Evolutionary conservation across 1,140 invertebrate genomes (phyloP), one percentile per base, ranked within the genome.

Genomic region (Olivierus martensii): DNA sequence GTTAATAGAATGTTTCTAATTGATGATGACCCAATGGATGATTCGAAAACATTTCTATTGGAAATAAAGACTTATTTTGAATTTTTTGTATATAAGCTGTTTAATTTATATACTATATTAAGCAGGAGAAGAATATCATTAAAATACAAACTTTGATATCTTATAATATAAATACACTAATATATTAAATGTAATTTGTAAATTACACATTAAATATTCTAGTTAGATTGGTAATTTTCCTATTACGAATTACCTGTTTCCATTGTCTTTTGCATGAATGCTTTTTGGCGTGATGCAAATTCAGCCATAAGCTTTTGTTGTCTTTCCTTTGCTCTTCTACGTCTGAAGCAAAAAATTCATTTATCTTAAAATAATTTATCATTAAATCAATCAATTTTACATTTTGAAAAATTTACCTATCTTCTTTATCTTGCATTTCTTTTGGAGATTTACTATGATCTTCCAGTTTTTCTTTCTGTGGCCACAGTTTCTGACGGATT

Each of bases 241-340:
- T n/a, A n/a, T n/a, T n/a, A n/a, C n/a, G n/a, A 22, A 42, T 21
- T 34, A 56, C 55, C 55, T 39, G 50, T 46, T 69, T 79, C 80
- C 80, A 81, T 84, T 3, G 82, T 79, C 57, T 82, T 80, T 63
- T 88, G 80, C 81, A 94, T 83, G 67, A 95, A 95, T 63, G 87
- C 82, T 63, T 87, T 85, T 69, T 94, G 91, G 55, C 84, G 82
- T 15, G 81, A 81, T 1, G 86, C 87, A 75, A 95, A 94, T 62
- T 95, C 86, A 36, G 81, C 82, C 83, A 96, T 92, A 46, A 96
- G 67, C 65, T 88, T 87, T 62, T 87, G 79, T 65, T 95, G 90
- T 14, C 89, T 77, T 64, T 94, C 89, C 55, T 82, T 82, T 0
- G 89, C 90, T 57, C 82, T 78, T 51, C 81, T 77, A 39, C 86